phyloP scores from a whole-genome alignment of 2,113 vertebrate genomes.

The Neogobius melanostomus region DNA sequence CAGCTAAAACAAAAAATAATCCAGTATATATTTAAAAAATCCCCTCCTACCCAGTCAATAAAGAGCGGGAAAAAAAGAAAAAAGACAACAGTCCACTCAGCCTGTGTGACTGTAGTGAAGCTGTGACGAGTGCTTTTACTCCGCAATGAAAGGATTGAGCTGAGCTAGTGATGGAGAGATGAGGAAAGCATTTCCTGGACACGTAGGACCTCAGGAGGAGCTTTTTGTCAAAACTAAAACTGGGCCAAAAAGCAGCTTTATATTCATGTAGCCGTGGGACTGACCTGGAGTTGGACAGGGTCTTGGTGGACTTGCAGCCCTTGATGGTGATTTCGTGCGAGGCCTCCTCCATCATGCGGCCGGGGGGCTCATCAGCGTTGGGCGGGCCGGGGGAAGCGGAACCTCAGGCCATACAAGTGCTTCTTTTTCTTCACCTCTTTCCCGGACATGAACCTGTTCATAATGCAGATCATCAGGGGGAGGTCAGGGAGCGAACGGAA shows the following conservation, averaged over 20 bases:
- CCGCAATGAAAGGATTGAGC: too few relatives aligned
- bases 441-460: constrained; percentile 93
- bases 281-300: constrained; percentile 83
- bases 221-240: too few relatives aligned
- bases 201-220: too few relatives aligned
- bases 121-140: too few relatives aligned
- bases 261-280: constrained; percentile 22
- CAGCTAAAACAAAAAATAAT: too few relatives aligned
- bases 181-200: too few relatives aligned
- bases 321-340: constrained; percentile 96
- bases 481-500: not conserved
- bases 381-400: constrained; percentile 93
- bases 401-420: constrained; percentile 95
- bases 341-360: constrained; percentile 86
- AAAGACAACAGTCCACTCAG: too few relatives aligned
- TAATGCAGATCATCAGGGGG: not conserved
- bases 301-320: constrained; percentile 91
- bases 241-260: not conserved
- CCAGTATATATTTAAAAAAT: too few relatives aligned
- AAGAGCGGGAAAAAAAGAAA: too few relatives aligned
- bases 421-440: constrained; percentile 99
- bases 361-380: constrained; percentile 83
- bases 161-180: too few relatives aligned
- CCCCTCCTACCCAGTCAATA: too few relatives aligned
- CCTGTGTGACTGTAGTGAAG: too few relatives aligned